These are phyloP conservation scores for Platycercus adscitus DNA, from an alignment of 2,113 vertebrate genomes.

Conservation along the genomic window DNA sequence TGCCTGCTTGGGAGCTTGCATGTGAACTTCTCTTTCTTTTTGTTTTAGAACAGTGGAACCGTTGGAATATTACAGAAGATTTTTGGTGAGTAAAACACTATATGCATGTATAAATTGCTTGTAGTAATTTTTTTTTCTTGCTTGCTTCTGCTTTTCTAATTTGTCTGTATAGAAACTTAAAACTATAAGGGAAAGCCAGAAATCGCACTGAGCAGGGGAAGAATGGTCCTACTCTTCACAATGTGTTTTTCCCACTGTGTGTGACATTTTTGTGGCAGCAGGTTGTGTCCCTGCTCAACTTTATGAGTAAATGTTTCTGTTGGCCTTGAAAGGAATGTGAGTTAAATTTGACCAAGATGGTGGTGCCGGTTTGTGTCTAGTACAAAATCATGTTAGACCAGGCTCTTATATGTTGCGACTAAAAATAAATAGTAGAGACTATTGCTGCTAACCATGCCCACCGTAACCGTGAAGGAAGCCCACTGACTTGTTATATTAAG, in stretches of 20 bases:
- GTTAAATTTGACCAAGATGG: not conserved
- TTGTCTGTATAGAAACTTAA: not conserved
- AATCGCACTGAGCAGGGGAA: not conserved
- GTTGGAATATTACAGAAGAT: slow-evolving; percentile 93
- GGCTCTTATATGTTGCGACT: not conserved
- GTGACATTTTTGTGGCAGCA: not conserved
- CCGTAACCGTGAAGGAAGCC: not conserved
- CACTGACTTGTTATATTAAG: not conserved
- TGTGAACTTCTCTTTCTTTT: not conserved
- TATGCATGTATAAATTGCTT: not conserved
- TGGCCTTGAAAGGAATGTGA: not conserved
- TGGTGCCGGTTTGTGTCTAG: not conserved
- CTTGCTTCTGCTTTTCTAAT: not conserved
- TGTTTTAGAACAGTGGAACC: slow-evolving; percentile 91
- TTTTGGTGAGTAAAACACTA: slow-evolving; percentile 84
- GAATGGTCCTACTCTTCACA: not conserved
- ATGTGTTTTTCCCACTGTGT: not conserved
- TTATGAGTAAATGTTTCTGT: not conserved
- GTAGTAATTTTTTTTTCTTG: not conserved
- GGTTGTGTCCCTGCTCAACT: not conserved
- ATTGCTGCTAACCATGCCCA: not conserved
- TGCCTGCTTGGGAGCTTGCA: not conserved
- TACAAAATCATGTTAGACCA: not conserved
- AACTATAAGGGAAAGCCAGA: not conserved
- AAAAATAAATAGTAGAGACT: not conserved